Evolutionary conservation across 2,888 invertebrate genomes (phyloP), one percentile per base, ranked within the genome.

Genomic region (Andrena bicolor): DNA sequence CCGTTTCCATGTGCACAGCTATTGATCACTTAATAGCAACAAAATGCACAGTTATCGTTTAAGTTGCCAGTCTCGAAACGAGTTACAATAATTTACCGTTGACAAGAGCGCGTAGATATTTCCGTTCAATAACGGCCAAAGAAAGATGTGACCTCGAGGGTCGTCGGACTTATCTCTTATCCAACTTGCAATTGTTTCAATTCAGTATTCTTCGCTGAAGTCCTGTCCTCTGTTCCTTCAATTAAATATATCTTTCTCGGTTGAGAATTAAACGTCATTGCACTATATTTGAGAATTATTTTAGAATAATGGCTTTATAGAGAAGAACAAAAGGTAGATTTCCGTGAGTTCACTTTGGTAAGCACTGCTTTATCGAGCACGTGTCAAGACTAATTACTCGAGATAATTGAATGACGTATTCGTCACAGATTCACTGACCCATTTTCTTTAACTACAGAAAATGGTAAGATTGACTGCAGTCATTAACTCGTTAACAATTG

Each of bases 351-450:
- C 5, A 26, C 58, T 74, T 75, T 75, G 28, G 16, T 20, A 70
- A 20, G 4, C 49, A 41, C 2, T 48, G 32, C 3, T 70, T 64
- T 74, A 83, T 81, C 77, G 49, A 58, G 1, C 71, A 65, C 63
- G 75, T 13, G 69, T 49, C 32, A 32, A 68, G 71, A 72, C 26
- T 77, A 81, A 81, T 77, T 77, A 30, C 28, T n/a, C n/a, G 16
- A 70, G 61, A 73, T 79, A 76, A 73, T 76, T 78, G 65, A 70
- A 65, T n/a, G 32, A n/a, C 48, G 32, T 41, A 70, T 74, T 56
- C 65, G 51, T 74, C 64, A 63, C 72, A 75, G 35, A 72, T 72
- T 78, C 64, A 70, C n/a, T 82, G 82, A 84, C 78, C 82, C 69
- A 78, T 56, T 80, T 76, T 63, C 16, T 2, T 26, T 10, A 53